Evolutionary conservation across 2,113 vertebrate genomes (phyloP), one percentile per base, ranked within the genome.

Genomic region (Herpailurus yagouaroundi): DNA sequence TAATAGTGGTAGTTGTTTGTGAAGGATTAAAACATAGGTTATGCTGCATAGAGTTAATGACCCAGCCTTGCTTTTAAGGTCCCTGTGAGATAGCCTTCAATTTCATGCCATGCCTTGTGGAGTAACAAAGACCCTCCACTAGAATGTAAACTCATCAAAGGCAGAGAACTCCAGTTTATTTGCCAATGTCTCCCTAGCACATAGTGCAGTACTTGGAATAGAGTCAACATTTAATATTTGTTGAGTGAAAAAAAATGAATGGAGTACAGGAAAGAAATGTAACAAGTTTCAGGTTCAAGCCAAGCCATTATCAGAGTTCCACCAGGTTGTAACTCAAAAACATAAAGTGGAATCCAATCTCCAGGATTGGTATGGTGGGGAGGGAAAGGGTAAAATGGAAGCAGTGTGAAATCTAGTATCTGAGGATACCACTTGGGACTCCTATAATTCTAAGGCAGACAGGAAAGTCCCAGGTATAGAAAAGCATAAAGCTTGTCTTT

Each of bases 1-100:
- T 74, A 95, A 89, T 89, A 86, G 93, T 16, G 52, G 80, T 73
- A 76, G 68, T 90, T 93, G 60, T 86, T 92, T 90, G 50, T 25
- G 29, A 92, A 95, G 79, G 63, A 96, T 92, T 96, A 71, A 77
- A 93, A 74, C 71, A 76, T 7, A 5, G 77, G n/a, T 83, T 93
- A 76, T 90, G 29, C 52, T 89, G 31, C 31, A 89, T 7, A 52
- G 57, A 69, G 33, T 69, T 90, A 76, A 96, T 41, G 76, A 66
- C 31, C 89, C 0, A 0, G 8, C 36, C 41, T 93, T 92, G 83
- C 41, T 81, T 96, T 96, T 79, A 89, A 31, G 50, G n/a, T 92
- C n/a, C 31, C 73, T 89, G 5, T n/a, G 14, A 93, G 36, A 85
- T 60, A 96, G 83, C 23, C 48, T 90, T 52, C 36, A 96, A 82